phyloP scores from a whole-genome alignment of 2,113 vertebrate genomes.

The Coptodon bakossiorum region DNA sequence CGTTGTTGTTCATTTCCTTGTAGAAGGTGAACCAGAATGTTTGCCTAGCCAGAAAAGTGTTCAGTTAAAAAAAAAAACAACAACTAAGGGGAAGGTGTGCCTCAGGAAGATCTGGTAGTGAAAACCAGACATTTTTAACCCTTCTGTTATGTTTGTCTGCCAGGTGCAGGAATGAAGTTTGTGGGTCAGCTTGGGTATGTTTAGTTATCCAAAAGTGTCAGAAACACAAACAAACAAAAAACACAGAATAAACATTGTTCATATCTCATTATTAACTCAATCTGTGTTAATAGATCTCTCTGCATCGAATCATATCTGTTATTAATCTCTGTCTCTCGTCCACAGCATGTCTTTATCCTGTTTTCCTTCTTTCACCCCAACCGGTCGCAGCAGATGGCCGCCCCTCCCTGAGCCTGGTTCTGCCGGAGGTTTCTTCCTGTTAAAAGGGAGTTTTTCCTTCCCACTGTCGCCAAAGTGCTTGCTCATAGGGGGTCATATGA shows the following conservation, averaged over 20 bases:
- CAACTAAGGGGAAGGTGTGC: not conserved
- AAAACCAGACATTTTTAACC: not conserved
- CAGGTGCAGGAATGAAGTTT: not conserved
- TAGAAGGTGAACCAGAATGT: not conserved
- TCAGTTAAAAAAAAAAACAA: not conserved
- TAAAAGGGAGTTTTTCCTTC: too few species aligned
- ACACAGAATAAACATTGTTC: not conserved
- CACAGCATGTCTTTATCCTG: too few species aligned
- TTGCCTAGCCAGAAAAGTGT: not conserved
- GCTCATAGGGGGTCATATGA: too few species aligned
- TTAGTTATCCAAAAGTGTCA: not conserved
- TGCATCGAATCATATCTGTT: too few species aligned
- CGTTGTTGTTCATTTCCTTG: not conserved
- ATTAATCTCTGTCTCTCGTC: too few species aligned
- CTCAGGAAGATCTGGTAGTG: not conserved
- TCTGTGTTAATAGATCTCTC: too few species aligned
- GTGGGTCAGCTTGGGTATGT: not conserved
- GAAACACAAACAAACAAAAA: not conserved
- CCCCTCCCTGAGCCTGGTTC: too few species aligned
- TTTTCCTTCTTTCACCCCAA: too few species aligned
- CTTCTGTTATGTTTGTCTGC: not conserved
- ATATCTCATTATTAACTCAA: not conserved
- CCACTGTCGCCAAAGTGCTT: too few species aligned
- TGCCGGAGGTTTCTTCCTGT: too few species aligned
- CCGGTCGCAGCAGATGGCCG: too few species aligned